These are phyloP conservation scores for Paralvinella palmiformis DNA, from an alignment of 1,140 invertebrate species.

Conservation along the genomic window DNA sequence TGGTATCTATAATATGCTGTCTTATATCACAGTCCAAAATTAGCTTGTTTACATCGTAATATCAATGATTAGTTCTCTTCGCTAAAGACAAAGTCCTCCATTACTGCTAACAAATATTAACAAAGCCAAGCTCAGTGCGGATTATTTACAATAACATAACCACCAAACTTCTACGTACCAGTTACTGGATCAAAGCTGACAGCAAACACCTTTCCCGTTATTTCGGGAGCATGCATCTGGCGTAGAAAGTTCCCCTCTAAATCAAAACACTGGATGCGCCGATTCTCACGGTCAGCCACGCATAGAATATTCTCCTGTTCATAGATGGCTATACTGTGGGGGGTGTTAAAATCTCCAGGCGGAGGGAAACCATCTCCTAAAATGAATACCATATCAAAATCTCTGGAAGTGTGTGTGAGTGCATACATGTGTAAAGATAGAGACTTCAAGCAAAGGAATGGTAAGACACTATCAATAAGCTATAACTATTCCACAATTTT, in stretches of 20 bases:
- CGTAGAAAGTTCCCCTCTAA: conserved; percentile 36
- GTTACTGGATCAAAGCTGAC: conserved; percentile 38
- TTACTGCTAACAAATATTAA: too few relatives aligned
- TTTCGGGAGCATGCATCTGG: conserved; percentile 36
- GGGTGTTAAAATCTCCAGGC: conserved; percentile 58
- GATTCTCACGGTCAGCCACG: conserved; percentile 91
- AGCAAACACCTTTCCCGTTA: conserved; percentile 48
- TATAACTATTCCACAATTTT: too few relatives aligned
- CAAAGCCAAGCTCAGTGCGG: too few relatives aligned
- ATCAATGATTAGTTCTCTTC: too few relatives aligned
- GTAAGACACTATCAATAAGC: neutral
- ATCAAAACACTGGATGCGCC: conserved; percentile 58
- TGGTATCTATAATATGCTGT: too few relatives aligned
- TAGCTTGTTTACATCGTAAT: too few relatives aligned
- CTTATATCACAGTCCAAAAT: too few relatives aligned
- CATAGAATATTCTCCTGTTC: conserved; percentile 77
- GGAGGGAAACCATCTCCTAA: conserved; percentile 23
- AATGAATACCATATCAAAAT: neutral
- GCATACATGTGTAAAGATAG: neutral
- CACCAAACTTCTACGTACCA: too few relatives aligned
- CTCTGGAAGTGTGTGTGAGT: neutral
- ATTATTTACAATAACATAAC: too few relatives aligned
- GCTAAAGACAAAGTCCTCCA: too few relatives aligned
- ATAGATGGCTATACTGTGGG: conserved; percentile 78
- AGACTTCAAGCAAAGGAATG: neutral